phyloP scores from a whole-genome alignment of 2,113 vertebrate species.

The Lagopus leucura region DNA sequence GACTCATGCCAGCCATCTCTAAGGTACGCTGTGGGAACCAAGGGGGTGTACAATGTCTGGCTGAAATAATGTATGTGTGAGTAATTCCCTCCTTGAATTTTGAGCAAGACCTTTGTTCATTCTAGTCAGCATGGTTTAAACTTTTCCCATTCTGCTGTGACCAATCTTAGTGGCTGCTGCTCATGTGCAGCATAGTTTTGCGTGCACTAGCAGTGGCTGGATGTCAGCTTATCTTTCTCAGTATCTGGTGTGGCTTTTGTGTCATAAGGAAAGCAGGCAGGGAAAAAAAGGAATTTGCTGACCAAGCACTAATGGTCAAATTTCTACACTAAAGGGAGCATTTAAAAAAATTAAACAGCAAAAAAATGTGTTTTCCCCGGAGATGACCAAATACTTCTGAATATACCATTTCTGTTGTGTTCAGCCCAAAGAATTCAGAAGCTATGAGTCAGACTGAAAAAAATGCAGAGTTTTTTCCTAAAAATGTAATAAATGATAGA shows the following conservation, averaged over 20 bases:
- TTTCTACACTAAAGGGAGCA: slow-evolving; percentile 9
- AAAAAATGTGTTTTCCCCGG: slow-evolving; percentile 25
- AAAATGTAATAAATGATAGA: background rate
- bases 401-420: background rate
- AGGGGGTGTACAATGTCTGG: slow-evolving; percentile 49
- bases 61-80: slow-evolving; percentile 30
- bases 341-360: slow-evolving; percentile 22
- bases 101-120: background rate
- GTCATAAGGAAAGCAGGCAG: slow-evolving; percentile 56
- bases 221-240: slow-evolving; percentile 32
- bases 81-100: slow-evolving; percentile 53
- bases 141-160: background rate
- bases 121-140: background rate
- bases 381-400: background rate
- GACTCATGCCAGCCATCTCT: background rate
- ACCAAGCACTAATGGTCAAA: background rate
- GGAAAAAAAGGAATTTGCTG: slow-evolving; percentile 39
- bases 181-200: background rate
- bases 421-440: background rate
- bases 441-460: background rate
- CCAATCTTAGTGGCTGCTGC: background rate
- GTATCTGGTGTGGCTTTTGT: slow-evolving; percentile 54
- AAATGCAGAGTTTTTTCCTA: background rate
- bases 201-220: slow-evolving; percentile 5
- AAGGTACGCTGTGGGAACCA: slow-evolving; percentile 59